These are phyloP conservation scores for Melanotaenia maccullochi DNA, from an alignment of 2,797 vertebrate species.

Conservation along the genomic window DNA sequence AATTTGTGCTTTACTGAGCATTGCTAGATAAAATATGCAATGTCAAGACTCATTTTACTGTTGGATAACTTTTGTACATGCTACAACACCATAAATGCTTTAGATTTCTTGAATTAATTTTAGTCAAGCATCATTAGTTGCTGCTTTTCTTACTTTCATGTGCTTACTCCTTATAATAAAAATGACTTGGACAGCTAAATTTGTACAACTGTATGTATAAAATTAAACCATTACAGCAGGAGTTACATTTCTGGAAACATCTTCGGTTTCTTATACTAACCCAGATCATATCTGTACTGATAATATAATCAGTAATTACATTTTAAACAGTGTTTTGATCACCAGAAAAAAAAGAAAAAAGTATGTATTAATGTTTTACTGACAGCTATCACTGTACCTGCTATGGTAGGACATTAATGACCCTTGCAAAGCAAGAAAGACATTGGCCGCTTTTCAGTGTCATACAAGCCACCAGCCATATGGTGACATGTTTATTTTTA, in stretches of 20 bases:
- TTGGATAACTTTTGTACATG: not conserved
- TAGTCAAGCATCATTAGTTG: not conserved
- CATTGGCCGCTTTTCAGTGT: not conserved
- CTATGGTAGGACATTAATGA: not conserved
- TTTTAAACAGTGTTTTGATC: not conserved
- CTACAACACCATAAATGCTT: not conserved
- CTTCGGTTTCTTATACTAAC: not conserved
- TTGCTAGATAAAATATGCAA: not conserved
- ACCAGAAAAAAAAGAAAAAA: no score
- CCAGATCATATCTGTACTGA: not conserved
- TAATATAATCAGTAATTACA: no score
- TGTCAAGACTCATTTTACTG: not conserved
- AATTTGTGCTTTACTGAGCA: not conserved
- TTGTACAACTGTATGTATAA: no score
- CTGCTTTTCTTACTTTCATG: not conserved
- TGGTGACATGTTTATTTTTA: constrained; percentile 1
- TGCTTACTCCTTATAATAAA: no score
- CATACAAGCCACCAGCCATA: not conserved
- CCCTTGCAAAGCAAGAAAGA: not conserved
- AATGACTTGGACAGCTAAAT: no score
- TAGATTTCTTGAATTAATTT: not conserved
- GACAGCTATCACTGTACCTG: not conserved
- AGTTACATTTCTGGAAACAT: no score
- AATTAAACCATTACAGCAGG: no score
- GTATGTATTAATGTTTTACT: not conserved